Evolutionary conservation across 2,888 invertebrate species (phyloP).

Genomic region (Melikaiella ostensackeni): DNA sequence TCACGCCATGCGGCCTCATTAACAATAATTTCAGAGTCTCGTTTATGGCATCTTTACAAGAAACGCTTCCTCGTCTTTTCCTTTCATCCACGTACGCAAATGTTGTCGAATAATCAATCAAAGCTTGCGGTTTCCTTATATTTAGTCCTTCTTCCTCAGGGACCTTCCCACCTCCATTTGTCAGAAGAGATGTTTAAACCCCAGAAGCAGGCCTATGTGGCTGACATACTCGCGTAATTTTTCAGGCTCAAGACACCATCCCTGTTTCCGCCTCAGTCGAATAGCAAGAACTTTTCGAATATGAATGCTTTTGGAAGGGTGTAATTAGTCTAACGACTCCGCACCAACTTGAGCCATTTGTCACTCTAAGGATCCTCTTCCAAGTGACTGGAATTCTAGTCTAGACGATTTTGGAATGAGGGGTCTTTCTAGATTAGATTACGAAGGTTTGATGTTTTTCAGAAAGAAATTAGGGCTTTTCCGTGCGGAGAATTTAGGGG

Average conservation of each 20-base stretch:
- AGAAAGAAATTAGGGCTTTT: not conserved
- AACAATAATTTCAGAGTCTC: slow-evolving; percentile 56
- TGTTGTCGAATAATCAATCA: slow-evolving; percentile 49
- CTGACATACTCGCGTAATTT: slow-evolving; percentile 54
- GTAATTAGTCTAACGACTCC: slow-evolving; percentile 37
- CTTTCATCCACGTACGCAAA: slow-evolving; percentile 24
- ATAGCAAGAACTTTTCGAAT: not conserved
- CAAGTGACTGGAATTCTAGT: not conserved
- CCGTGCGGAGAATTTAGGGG: too few relatives aligned
- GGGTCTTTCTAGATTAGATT: not conserved
- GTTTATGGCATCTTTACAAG: not conserved
- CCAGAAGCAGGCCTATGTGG: slow-evolving; percentile 5
- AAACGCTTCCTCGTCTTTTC: slow-evolving; percentile 33
- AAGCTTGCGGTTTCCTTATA: slow-evolving; percentile 46
- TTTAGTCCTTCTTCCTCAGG: slow-evolving; percentile 2
- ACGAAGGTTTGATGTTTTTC: not conserved
- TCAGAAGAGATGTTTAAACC: slow-evolving; percentile 31
- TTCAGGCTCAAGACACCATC: slow-evolving; percentile 49
- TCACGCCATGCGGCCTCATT: slow-evolving; percentile 67
- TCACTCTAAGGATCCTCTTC: slow-evolving; percentile 14
- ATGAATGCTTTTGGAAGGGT: slow-evolving; percentile 32
- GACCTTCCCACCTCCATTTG: slow-evolving; percentile 40
- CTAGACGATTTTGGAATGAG: not conserved
- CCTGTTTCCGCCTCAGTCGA: slow-evolving; percentile 5
- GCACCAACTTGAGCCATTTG: slow-evolving; percentile 21